Evolutionary conservation across 2,888 invertebrate species (phyloP), one percentile per base, ranked within the genome.

Genomic region (Hydrotaea diabolus): DNA sequence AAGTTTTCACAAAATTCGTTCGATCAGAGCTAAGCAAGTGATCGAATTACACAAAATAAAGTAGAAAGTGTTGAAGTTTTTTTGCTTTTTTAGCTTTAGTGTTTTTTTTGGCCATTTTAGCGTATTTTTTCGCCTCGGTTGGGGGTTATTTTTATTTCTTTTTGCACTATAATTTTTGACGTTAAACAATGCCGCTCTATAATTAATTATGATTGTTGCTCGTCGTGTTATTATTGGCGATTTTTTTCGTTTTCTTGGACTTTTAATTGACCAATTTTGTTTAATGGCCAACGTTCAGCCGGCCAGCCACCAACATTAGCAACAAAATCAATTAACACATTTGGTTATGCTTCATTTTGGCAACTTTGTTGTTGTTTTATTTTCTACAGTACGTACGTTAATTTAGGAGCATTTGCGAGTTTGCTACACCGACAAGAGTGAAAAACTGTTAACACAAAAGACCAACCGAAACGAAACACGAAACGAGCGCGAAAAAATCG

Each of bases 211-310:
- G 49, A 66, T 39, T 55, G 53, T 62, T 49, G 21, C 7, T 49
- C n/a, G n/a, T 62, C 17, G 59, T 46, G 26, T 62, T 69, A 15
- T 69, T 69, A 62, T 62, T 62, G 19, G n/a, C 8, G 8, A 15
- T 69, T 66, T 21, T 69, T 55, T 57, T 57, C 46, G 9, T 66
- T 43, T 79, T 66, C 17, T 77, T 64, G 36, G 4, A 0, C 19
- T 4, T 17, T 78, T 81, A 81, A 81, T 78, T 78, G 76, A 43
- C 13, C 75, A 84, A 81, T 76, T 85, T 82, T 53, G 36, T 77
- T 82, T 73, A 76, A 79, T 79, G 57, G 39, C 21, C 46, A 17
- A 23, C 31, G 53, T 72, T 59, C 11, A 46, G 17, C 57, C 15
- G 62, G 13, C 31, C 31, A 31, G 7, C 31, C 31, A 31, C 31